These are phyloP conservation scores for Pterois miles DNA, from an alignment of 2,797 vertebrate genomes.

Conservation along the genomic window DNA sequence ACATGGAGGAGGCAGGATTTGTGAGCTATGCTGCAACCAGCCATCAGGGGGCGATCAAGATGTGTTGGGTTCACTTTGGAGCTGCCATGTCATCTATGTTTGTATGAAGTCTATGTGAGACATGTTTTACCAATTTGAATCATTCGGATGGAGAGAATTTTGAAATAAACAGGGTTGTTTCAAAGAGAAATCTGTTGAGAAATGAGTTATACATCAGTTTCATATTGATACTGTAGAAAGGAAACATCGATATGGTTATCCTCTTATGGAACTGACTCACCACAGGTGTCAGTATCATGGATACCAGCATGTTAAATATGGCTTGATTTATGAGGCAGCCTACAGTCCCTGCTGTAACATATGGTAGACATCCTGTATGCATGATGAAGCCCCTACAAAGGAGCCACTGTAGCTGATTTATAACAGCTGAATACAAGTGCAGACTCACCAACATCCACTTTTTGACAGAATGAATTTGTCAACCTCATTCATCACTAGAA, in stretches of 20 bases:
- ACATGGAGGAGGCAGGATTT: no score
- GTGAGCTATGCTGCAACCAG: no score
- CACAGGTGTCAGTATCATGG: constrained; percentile 16
- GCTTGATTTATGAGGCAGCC: constrained; percentile 37
- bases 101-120: not conserved
- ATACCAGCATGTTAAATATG: constrained; percentile 2
- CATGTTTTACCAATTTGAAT: not conserved
- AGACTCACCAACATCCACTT: constrained; percentile 33
- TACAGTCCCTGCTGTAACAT: constrained; percentile 34
- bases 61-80: no score
- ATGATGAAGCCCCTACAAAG: constrained; percentile 47
- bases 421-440: constrained; percentile 1
- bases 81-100: no score
- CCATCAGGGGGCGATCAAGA: no score
- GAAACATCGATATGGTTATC: not conserved
- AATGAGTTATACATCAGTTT: not conserved
- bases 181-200: not conserved
- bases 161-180: not conserved
- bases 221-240: not conserved
- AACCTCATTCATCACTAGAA: not conserved
- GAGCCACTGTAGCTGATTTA: constrained; percentile 40
- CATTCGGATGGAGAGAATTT: not conserved
- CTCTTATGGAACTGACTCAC: constrained; percentile 8
- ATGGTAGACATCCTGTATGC: constrained; percentile 47
- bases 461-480: constrained; percentile 35